phyloP scores from a whole-genome alignment of 2,797 vertebrate species.

The Halcyon smyrnensis region DNA sequence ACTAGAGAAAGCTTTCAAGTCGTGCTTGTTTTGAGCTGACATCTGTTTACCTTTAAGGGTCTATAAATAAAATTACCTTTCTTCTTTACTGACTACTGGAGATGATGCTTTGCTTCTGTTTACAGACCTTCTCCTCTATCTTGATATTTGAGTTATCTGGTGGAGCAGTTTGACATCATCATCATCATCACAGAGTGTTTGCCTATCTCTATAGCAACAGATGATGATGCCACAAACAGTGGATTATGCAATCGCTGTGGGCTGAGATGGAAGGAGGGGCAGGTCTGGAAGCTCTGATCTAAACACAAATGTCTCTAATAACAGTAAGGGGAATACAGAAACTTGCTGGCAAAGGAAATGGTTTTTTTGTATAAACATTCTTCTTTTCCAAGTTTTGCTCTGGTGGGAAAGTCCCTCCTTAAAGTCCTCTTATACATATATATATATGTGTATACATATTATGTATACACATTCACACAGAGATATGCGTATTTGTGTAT shows the following conservation, averaged over 20 bases:
- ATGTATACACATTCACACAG: not conserved
- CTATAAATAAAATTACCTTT: conserved; percentile 75
- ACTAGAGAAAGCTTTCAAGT: conserved; percentile 56
- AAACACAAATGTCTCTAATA: conserved; percentile 25
- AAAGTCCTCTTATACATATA: not conserved
- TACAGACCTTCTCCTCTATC: conserved; percentile 18
- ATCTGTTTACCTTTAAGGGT: conserved; percentile 67
- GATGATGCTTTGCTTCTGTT: conserved; percentile 64
- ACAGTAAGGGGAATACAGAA: not conserved
- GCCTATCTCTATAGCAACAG: conserved; percentile 2
- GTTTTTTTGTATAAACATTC: conserved; percentile 2
- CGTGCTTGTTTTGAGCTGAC: conserved; percentile 33
- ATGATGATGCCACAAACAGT: conserved; percentile 56
- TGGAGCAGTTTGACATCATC: conserved; percentile 45
- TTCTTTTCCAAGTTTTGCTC: conserved; percentile 36
- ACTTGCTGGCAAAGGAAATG: conserved; percentile 23
- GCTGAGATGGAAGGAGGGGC: conserved; percentile 47
- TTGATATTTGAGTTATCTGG: conserved; percentile 51
- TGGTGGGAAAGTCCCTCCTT: not conserved
- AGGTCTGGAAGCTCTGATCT: conserved; percentile 29
- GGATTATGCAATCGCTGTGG: conserved; percentile 26
- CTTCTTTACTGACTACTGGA: conserved; percentile 64
- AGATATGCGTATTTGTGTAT: not conserved
- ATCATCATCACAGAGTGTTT: not conserved
- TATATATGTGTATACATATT: not conserved